Evolutionary conservation across 2,113 vertebrate species (phyloP).

Genomic region (Acinonyx jubatus): DNA sequence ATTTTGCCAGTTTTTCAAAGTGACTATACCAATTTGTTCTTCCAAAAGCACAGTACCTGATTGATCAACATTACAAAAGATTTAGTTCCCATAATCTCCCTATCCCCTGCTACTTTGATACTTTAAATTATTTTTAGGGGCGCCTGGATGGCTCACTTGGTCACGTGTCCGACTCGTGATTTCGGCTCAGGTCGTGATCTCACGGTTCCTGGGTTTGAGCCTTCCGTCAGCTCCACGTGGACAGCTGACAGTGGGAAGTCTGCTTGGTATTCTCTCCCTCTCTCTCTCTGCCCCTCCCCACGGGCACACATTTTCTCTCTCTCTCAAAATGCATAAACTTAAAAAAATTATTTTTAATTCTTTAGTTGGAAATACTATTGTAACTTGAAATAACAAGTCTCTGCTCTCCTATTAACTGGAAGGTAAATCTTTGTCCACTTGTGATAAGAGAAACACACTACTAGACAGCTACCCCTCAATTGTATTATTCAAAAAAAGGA

Average conservation of each 20-base stretch:
- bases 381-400: conserved; percentile 39
- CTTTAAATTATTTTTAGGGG: conserved; percentile 36
- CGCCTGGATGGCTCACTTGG: too few species aligned
- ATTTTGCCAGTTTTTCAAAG: conserved; percentile 33
- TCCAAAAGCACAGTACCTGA: conserved; percentile 23
- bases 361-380: background rate
- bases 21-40: conserved; percentile 48
- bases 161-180: too few species aligned
- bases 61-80: conserved; percentile 24
- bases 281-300: too few species aligned
- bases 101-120: background rate
- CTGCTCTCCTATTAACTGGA: conserved; percentile 14
- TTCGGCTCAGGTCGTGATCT: too few species aligned
- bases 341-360: conserved; percentile 36
- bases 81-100: background rate
- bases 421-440: conserved; percentile 1
- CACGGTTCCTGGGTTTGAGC: too few species aligned
- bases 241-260: too few species aligned
- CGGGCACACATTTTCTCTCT: too few species aligned
- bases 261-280: too few species aligned
- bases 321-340: too few species aligned
- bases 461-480: background rate
- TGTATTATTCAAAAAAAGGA: conserved; percentile 40
- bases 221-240: too few species aligned
- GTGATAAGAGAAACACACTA: conserved; percentile 8